phyloP scores from a whole-genome alignment of 2,888 invertebrate genomes.

The Aphrophora alni region DNA sequence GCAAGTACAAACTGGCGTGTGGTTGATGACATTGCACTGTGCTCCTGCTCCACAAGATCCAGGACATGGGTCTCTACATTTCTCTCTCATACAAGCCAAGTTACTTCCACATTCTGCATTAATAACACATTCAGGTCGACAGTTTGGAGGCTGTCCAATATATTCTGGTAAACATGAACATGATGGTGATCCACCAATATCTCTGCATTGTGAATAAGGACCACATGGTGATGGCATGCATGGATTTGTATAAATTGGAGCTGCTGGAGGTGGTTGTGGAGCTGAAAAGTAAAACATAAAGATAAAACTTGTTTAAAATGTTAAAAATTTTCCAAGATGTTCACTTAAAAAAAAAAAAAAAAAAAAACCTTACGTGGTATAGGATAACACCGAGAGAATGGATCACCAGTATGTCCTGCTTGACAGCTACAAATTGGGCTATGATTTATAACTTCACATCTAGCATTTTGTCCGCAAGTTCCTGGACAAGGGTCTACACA shows the following conservation, averaged over 20 bases:
- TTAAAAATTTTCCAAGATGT: too few species aligned
- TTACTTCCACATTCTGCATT: conserved; percentile 64
- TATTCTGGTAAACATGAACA: conserved; percentile 70
- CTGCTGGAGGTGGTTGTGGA: conserved; percentile 44
- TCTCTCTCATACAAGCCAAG: too few species aligned
- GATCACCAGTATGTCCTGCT: conserved; percentile 68
- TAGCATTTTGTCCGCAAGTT: too few species aligned
- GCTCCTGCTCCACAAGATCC: conserved; percentile 60
- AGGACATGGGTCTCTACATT: conserved; percentile 61
- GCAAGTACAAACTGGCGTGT: conserved; percentile 77
- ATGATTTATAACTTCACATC: conserved; percentile 76
- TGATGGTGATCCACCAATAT: too few species aligned
- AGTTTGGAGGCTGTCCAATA: conserved; percentile 73
- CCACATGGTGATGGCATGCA: conserved; percentile 83
- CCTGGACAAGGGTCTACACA: too few species aligned
- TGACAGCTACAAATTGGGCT: conserved; percentile 74
- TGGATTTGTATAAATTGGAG: conserved; percentile 53
- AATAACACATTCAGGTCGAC: conserved; percentile 74
- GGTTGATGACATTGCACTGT: too few species aligned
- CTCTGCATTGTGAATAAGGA: conserved; percentile 74
- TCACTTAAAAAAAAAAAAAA: too few species aligned
- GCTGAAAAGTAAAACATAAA: conserved; percentile 45
- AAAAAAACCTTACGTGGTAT: conserved; percentile 52
- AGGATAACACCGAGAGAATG: too few species aligned
- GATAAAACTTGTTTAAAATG: too few species aligned